Evolutionary conservation across 2,888 invertebrate genomes (phyloP).

Genomic region (Pristionchus fissidentatus): DNA sequence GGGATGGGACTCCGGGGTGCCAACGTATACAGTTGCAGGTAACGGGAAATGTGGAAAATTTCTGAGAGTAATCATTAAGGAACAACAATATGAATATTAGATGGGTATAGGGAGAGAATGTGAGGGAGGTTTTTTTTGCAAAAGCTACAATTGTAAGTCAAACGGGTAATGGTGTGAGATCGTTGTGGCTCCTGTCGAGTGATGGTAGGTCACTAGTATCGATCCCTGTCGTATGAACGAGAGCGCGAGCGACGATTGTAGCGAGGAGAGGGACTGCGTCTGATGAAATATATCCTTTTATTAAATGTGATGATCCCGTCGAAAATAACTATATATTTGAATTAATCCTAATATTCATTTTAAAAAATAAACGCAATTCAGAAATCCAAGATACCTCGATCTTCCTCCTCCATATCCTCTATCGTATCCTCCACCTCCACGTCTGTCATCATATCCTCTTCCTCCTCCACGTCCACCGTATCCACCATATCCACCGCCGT

Average conservation of each 20-base stretch:
- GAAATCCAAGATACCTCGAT: background rate
- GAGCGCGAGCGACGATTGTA: constrained; percentile 46
- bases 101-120: background rate
- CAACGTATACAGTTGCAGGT: constrained; percentile 10
- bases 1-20: background rate
- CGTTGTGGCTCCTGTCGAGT: background rate
- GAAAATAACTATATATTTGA: background rate
- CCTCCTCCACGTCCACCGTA: constrained; percentile 49
- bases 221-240: constrained; percentile 38
- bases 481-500: background rate
- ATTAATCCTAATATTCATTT: background rate
- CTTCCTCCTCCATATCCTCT: constrained; percentile 39
- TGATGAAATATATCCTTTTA: background rate
- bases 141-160: background rate
- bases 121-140: background rate
- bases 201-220: background rate
- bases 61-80: background rate
- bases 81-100: background rate
- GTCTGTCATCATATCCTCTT: constrained; percentile 45
- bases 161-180: constrained; percentile 19
- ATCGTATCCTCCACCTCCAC: constrained; percentile 28
- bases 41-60: background rate
- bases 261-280: constrained; percentile 46
- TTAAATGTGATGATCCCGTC: background rate
- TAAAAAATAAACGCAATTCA: background rate